A percentile compares a stretch with the other conserved stretches of the same genome.
phyloP scores from a whole-genome alignment of 2,113 vertebrate genomes.

The Hepsetus odoe region DNA sequence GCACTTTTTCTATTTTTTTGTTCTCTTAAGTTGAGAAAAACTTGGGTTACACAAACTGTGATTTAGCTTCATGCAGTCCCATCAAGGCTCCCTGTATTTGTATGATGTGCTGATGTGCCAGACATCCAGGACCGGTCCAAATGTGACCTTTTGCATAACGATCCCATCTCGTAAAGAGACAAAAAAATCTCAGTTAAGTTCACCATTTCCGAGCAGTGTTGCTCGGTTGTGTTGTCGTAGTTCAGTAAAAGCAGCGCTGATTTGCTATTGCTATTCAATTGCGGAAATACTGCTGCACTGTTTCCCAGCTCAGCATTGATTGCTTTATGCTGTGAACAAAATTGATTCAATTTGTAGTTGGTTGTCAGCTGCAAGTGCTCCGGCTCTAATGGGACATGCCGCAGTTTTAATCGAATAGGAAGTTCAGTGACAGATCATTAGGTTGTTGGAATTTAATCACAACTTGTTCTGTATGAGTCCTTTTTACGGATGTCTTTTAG shows the following conservation, averaged over 20 bases:
- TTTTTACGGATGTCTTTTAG: background rate
- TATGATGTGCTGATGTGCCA: constrained; percentile 62
- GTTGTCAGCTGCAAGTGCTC: constrained; percentile 40
- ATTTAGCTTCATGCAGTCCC: background rate
- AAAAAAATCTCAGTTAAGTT: constrained; percentile 31
- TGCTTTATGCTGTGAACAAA: constrained; percentile 43
- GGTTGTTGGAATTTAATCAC: constrained; percentile 37
- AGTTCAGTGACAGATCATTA: constrained; percentile 46
- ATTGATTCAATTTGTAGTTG: constrained; percentile 50
- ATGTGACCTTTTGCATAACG: constrained; percentile 61
- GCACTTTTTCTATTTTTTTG: background rate
- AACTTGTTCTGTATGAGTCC: constrained; percentile 29
- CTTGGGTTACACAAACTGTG: background rate
- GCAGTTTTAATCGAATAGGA: constrained; percentile 44
- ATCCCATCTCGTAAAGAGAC: constrained; percentile 64
- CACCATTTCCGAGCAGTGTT: constrained; percentile 51
- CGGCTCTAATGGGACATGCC: constrained; percentile 43
- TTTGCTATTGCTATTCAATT: constrained; percentile 23
- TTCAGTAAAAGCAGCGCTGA: constrained; percentile 7
- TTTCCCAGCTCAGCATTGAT: constrained; percentile 39
- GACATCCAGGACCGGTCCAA: constrained; percentile 55
- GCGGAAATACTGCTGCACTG: constrained; percentile 20
- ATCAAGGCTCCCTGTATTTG: constrained; percentile 43
- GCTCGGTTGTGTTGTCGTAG: constrained; percentile 17
- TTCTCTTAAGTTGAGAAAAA: background rate